Evolutionary conservation across 2,113 vertebrate genomes (phyloP), one percentile per base, ranked within the genome.

Genomic region (Columba livia): DNA sequence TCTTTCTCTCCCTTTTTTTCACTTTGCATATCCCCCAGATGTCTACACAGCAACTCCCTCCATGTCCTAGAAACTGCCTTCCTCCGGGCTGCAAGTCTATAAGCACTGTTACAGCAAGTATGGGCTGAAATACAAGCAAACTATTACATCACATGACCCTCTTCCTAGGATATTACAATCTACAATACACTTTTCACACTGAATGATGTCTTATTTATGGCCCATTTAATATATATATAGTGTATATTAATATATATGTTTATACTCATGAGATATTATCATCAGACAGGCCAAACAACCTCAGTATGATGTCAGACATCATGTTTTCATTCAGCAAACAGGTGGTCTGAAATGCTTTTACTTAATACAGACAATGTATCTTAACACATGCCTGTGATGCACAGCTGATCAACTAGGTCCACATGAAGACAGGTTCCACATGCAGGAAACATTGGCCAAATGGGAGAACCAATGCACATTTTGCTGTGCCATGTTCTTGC

Each of bases 351-450:
- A 82, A 62, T 67, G 53, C 42, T 38, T 47, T 48, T 23, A 29
- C 18, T 79, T 36, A 36, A 36, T 5, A 29, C 25, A 48, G 51
- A 7, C 23, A 34, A 6, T 78, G 62, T 11, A n/a, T 15, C 44
- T 64, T 28, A 4, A 47, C 15, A 10, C 4, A 3, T 0, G 0
- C 16, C 34, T 31, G 6, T 29, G 10, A 25, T 50, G 12, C 32
- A 62, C 5, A 71, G 40, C 58, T 50, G n/a, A 36, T 19, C 56
- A 67, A 25, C 8, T 31, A 38, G 24, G 8, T 54, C 40, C 72
- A 12, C 5, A 47, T 47, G 44, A 79, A 36, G 31, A 28, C 10
- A 79, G 64, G 29, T 54, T 92, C n/a, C 32, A 7, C 7, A 8
- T 5, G 17, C 1, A 4, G 56, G 18, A 82, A 73, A 51, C 32